These are phyloP conservation scores for Tragelaphus imberbis DNA, from an alignment of 2,113 vertebrate genomes.

Conservation along the genomic window DNA sequence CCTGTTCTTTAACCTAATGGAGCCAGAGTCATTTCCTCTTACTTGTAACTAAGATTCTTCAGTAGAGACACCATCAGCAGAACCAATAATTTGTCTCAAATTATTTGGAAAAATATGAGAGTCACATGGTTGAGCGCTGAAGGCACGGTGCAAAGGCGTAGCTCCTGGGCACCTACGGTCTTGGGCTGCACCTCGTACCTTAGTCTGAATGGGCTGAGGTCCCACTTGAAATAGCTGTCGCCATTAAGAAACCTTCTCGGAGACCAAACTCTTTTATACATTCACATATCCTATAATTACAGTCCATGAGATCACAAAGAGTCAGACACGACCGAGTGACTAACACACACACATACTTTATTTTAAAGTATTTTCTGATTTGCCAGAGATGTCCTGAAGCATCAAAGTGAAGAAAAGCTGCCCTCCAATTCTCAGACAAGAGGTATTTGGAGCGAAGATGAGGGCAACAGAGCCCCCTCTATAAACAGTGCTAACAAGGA, in stretches of 20 bases:
- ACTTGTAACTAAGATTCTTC: not conserved
- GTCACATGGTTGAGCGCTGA: not conserved
- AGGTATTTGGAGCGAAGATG: not conserved
- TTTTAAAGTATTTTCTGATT: not conserved
- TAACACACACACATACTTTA: not conserved
- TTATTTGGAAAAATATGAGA: not conserved
- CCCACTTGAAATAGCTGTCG: not conserved
- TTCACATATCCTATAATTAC: not conserved
- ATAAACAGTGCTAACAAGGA: not conserved
- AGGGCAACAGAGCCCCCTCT: not conserved
- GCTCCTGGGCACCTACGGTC: rapidly evolving
- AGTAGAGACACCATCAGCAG: not conserved
- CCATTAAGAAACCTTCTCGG: not conserved
- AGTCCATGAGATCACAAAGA: not conserved
- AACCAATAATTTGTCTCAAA: not conserved
- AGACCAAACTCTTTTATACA: not conserved
- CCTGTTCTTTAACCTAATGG: not conserved
- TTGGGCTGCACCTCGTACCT: not conserved
- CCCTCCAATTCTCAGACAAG: not conserved
- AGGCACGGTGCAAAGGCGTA: not conserved
- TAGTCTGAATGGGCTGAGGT: not conserved
- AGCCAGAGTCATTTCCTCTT: not conserved
- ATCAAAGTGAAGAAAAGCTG: not conserved
- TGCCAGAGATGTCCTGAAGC: not conserved
- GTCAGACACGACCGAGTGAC: not conserved